Evolutionary conservation across 2,797 vertebrate species (phyloP), one percentile per base, ranked within the genome.

Genomic region (Merluccius polli): DNA sequence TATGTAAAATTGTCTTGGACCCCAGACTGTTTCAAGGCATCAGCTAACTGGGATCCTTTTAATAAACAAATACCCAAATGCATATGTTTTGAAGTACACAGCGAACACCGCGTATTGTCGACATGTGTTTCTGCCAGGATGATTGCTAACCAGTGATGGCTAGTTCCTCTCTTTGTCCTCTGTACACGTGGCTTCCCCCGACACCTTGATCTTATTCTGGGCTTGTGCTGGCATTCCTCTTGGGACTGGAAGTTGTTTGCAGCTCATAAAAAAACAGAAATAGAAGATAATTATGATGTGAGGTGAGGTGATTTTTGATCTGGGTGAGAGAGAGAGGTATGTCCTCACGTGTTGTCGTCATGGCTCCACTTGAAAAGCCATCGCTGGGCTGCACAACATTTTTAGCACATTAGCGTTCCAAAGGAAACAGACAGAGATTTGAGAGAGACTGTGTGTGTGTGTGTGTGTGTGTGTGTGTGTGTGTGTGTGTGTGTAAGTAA

Each of bases 231-330:
- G 81, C 77, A 83, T 85, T 86, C 83, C 65, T 59, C 18, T 70
- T 7, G 1, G 21, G 9, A 73, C 81, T 33, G 59, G 78, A 80
- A 80, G 77, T 79, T 77, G 74, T 84, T 81, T 81, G 59, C 84
- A 85, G 82, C 79, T 84, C 82, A 75, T 80, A 83, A 82, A 82
- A 81, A 80, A 63, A 77, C 78, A 12, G 75, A 79, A 84, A 89
- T 86, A 87, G 83, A 77, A 27, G 63, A n/a, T 13, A 68, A 31
- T 30, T 4, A 68, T 68, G 24, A 67, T 65, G 63, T 24, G 10
- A n/a, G n/a, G n/a, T n/a, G 63, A 67, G 63, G 63, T 21, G 16
- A 59, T 59, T 48, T 18, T 48, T 3, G 44, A 16, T 48, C 63
- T 24, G 65, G 59, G 11, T 0, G 29, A 30, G 27, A 32, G 31